These are phyloP conservation scores for Suillia variegata DNA, from an alignment of 2,888 invertebrate species.

Conservation along the genomic window DNA sequence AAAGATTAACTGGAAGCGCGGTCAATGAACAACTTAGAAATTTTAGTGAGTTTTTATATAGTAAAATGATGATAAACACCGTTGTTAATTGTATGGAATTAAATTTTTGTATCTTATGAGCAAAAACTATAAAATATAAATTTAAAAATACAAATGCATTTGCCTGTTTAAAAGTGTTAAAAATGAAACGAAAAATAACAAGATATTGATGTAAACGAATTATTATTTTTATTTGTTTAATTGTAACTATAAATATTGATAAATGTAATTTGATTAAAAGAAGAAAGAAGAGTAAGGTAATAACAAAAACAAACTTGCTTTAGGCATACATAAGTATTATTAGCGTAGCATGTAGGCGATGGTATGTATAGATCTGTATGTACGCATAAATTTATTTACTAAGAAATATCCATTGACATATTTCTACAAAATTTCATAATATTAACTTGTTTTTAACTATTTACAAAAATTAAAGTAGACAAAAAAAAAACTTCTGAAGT, in stretches of 20 bases:
- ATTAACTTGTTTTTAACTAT: too few relatives aligned
- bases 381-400: conserved; percentile 20
- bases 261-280: neutral
- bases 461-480: too few relatives aligned
- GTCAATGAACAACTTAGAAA: conserved; percentile 14
- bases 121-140: conserved; percentile 28
- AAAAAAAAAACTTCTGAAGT: too few relatives aligned
- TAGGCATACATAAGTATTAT: conserved; percentile 40
- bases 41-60: conserved; percentile 4
- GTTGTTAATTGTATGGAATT: conserved; percentile 45
- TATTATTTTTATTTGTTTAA: neutral
- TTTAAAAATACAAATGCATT: neutral
- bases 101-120: conserved; percentile 37
- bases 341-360: conserved; percentile 32
- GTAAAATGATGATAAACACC: conserved; percentile 30
- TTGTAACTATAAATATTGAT: neutral
- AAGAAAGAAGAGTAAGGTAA: neutral
- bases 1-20: neutral
- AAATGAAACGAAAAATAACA: conserved; percentile 20
- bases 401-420: too few relatives aligned
- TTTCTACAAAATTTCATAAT: too few relatives aligned
- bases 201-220: conserved; percentile 20
- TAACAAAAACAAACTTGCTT: neutral
- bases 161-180: conserved; percentile 7
- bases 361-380: conserved; percentile 27